Evolutionary conservation across 1,140 invertebrate genomes (phyloP).

Genomic region (Papilio glaucus): DNA sequence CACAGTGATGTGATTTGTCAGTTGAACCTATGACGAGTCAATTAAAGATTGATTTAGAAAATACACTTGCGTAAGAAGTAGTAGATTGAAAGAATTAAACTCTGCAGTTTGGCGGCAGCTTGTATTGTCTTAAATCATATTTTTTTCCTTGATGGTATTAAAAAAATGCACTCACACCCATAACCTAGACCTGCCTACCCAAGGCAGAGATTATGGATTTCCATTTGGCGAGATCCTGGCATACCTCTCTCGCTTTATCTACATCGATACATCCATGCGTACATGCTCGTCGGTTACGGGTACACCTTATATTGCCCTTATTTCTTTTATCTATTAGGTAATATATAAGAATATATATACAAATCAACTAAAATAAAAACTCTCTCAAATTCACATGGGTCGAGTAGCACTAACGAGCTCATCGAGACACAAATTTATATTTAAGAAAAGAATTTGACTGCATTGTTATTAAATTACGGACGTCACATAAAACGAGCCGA

Average conservation of each 20-base stretch:
- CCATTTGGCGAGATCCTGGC: too few relatives aligned
- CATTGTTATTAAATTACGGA: slow-evolving; percentile 17
- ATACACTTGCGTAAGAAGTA: background rate
- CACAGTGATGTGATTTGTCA: slow-evolving; percentile 34
- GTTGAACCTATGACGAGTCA: slow-evolving; percentile 25
- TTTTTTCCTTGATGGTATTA: too few relatives aligned
- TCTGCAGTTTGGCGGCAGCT: too few relatives aligned
- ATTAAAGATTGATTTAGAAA: background rate
- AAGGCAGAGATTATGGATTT: too few relatives aligned
- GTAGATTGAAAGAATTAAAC: too few relatives aligned
- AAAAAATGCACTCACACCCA: too few relatives aligned
- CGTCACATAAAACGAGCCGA: slow-evolving; percentile 29
- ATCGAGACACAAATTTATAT: background rate
- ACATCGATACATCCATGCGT: too few relatives aligned
- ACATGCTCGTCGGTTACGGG: too few relatives aligned
- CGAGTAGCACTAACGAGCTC: slow-evolving; percentile 8
- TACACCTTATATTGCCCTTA: too few relatives aligned
- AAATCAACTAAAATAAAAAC: background rate
- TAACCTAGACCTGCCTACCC: too few relatives aligned
- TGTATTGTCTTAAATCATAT: too few relatives aligned
- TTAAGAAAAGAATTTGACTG: background rate
- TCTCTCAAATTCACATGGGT: background rate
- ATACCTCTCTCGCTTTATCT: too few relatives aligned
- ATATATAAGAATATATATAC: background rate
- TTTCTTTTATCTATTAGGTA: background rate